phyloP scores from a whole-genome alignment of 2,888 invertebrate genomes.

The Lycocerus yunnanus region DNA sequence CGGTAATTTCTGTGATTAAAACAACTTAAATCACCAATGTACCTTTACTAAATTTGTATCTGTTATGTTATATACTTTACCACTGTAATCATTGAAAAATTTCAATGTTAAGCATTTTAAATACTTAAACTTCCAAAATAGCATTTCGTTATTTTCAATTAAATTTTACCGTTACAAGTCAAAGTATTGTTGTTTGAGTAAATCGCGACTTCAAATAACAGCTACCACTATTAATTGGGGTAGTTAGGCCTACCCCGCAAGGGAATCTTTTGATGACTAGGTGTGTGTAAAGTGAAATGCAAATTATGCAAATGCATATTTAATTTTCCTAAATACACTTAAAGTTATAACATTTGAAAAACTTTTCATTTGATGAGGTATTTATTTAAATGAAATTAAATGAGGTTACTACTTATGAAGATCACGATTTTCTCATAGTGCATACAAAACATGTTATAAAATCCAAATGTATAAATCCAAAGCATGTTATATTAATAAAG shows the following conservation, averaged over 20 bases:
- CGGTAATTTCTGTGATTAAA: no score
- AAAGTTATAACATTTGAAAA: not conserved
- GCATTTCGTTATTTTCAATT: no score
- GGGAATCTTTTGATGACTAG: not conserved
- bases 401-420: not conserved
- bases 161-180: no score
- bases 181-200: not conserved
- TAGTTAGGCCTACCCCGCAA: not conserved
- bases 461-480: no score
- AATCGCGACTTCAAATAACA: not conserved
- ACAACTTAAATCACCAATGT: no score
- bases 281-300: not conserved
- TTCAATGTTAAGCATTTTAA: no score
- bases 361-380: not conserved
- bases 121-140: no score
- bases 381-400: not conserved
- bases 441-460: not conserved
- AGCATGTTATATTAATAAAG: not conserved
- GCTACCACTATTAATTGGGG: not conserved
- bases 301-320: not conserved
- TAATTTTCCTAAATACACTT: not conserved
- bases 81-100: no score
- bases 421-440: not conserved
- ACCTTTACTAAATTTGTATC: no score
- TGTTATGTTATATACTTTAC: no score